Percentiles rank a stretch among this genome's conserved stretches.
These are phyloP conservation scores for Malurus melanocephalus DNA, from an alignment of 2,113 vertebrate genomes.

Conservation along the genomic window DNA sequence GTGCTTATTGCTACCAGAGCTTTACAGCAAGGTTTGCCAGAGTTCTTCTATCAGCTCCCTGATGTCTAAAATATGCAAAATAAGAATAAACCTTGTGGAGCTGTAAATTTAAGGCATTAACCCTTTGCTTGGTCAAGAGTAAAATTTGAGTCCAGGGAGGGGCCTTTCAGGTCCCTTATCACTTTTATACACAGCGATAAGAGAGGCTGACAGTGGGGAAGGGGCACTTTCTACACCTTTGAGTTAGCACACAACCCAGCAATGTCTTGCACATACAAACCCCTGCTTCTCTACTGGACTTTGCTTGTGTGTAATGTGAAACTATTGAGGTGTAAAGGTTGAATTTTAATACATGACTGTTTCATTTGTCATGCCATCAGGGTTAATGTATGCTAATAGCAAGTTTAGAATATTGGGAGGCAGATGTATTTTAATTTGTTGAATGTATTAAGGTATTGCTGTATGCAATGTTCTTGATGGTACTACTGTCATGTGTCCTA, in stretches of 20 bases:
- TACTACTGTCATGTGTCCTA: background rate
- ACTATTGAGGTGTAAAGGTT: background rate
- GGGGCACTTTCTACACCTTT: background rate
- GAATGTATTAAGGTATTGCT: background rate
- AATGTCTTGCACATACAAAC: background rate
- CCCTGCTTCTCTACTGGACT: background rate
- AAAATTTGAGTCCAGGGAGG: background rate
- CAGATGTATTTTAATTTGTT: background rate
- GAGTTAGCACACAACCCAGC: background rate
- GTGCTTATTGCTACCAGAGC: background rate
- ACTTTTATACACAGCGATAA: background rate
- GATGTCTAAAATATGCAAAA: background rate
- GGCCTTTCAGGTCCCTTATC: background rate
- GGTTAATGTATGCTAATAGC: background rate
- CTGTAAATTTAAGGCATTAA: background rate
- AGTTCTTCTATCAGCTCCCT: background rate
- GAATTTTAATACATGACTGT: background rate
- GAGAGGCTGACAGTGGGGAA: background rate
- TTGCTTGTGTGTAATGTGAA: background rate
- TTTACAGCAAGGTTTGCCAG: background rate
- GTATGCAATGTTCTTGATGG: background rate
- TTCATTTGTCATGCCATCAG: background rate
- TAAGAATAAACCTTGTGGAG: background rate
- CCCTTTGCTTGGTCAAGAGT: background rate
- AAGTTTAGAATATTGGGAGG: background rate